Evolutionary conservation across 37 sponge, comb jelly and placozoan species (phyloP).

Genomic region (Spongilla lacustris): DNA sequence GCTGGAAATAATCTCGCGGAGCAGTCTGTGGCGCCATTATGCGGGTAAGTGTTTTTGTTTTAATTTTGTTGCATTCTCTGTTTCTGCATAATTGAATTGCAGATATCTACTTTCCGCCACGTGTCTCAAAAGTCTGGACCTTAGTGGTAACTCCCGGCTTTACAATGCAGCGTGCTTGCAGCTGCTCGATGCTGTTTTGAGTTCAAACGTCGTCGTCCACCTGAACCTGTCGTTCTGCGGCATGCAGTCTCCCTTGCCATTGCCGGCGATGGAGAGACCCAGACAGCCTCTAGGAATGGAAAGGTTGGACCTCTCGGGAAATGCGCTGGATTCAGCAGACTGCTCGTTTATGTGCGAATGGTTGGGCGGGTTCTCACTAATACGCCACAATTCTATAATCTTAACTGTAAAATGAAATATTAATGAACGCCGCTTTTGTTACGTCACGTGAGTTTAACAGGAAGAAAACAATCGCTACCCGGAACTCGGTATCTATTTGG

Average conservation of each 20-base stretch:
- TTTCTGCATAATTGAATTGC: not conserved
- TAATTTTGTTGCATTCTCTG: not conserved
- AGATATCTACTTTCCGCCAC: not conserved
- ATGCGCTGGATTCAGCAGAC: conserved; percentile 8
- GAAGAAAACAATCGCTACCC: not conserved
- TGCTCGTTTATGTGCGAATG: not conserved
- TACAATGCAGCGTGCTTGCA: conserved; percentile 26
- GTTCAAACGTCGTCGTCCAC: not conserved
- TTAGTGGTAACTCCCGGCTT: conserved; percentile 56
- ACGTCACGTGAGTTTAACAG: not conserved
- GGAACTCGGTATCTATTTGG: not conserved
- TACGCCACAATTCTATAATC: not conserved
- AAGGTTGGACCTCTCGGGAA: conserved; percentile 20
- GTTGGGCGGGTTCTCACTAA: not conserved
- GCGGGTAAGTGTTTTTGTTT: conserved; percentile 21
- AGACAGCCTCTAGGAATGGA: not conserved
- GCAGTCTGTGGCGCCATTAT: not conserved
- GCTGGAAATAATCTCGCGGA: conserved; percentile 20
- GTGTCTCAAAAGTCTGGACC: conserved; percentile 37
- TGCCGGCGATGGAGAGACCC: not conserved
- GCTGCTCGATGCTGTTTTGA: conserved; percentile 23
- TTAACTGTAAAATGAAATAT: not conserved
- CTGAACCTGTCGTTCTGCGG: conserved; percentile 47
- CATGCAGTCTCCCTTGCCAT: conserved; percentile 33
- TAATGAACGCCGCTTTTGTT: not conserved